phyloP scores from a whole-genome alignment of 2,113 vertebrate species.

The Rhea americana region DNA sequence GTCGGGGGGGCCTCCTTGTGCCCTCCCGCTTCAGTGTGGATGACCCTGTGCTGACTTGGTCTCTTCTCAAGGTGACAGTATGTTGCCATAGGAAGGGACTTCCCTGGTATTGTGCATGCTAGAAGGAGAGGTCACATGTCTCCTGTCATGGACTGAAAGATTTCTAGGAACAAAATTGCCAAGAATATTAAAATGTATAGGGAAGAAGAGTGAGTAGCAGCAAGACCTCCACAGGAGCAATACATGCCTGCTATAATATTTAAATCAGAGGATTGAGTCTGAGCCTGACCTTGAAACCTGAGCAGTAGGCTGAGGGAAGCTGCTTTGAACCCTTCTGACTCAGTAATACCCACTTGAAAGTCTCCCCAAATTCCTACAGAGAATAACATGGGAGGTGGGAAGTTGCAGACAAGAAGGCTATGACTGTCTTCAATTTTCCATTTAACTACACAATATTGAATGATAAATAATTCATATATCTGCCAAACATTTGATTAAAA shows the following conservation, averaged over 20 bases:
- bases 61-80: neutral
- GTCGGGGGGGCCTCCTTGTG: neutral
- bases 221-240: neutral
- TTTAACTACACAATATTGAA: slow-evolving; percentile 78
- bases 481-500: slow-evolving; percentile 82
- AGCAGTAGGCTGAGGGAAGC: neutral
- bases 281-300: neutral
- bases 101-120: fast-evolving
- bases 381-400: slow-evolving; percentile 14
- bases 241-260: neutral
- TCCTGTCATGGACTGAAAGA: neutral
- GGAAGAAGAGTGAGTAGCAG: neutral
- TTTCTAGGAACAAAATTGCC: slow-evolving; percentile 5
- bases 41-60: neutral
- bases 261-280: neutral
- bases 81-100: neutral
- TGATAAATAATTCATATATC: slow-evolving; percentile 82
- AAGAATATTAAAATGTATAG: neutral
- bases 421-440: slow-evolving; percentile 76
- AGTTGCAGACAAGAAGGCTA: slow-evolving; percentile 40
- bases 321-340: neutral
- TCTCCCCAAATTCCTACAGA: neutral
- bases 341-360: neutral
- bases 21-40: neutral
- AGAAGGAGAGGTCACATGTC: neutral